A percentile compares a stretch with the other conserved stretches of the same genome.
These are phyloP conservation scores for Drosophila picticornis DNA, from an alignment of 2,888 invertebrate genomes.

Conservation along the genomic window DNA sequence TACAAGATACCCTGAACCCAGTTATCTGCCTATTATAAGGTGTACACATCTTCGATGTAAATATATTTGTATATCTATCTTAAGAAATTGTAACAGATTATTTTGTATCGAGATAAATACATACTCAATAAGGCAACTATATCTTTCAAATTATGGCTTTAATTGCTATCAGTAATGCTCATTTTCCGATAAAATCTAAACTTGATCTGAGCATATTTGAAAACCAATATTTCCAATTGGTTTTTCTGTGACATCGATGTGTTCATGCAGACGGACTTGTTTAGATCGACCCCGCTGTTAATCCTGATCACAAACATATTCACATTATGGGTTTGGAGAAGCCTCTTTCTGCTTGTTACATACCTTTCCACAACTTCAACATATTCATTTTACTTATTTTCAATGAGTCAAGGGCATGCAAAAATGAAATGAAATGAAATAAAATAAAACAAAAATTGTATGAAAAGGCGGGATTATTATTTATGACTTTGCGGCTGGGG, in stretches of 20 bases:
- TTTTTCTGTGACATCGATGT: background rate
- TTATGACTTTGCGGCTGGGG: slow-evolving; percentile 57
- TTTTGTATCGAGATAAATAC: background rate
- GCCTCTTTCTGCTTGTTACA: background rate
- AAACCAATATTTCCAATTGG: background rate
- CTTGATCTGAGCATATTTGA: background rate
- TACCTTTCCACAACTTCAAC: background rate
- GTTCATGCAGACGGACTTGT: too few relatives aligned
- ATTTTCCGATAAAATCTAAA: background rate
- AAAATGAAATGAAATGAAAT: slow-evolving; percentile 15
- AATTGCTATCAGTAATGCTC: background rate
- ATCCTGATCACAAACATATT: background rate
- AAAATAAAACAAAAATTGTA: slow-evolving; percentile 24
- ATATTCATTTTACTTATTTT: background rate
- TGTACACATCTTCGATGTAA: background rate
- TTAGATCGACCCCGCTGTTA: background rate
- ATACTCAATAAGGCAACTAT: background rate
- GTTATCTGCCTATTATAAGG: too few relatives aligned
- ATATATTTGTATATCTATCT: background rate
- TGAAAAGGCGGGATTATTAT: slow-evolving; percentile 61
- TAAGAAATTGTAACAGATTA: background rate
- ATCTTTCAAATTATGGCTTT: background rate
- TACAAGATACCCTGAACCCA: background rate
- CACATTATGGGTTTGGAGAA: background rate
- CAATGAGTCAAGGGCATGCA: slow-evolving; percentile 1